These are phyloP conservation scores for Danio jaintianensis DNA, from an alignment of 2,797 vertebrate species.

Conservation along the genomic window DNA sequence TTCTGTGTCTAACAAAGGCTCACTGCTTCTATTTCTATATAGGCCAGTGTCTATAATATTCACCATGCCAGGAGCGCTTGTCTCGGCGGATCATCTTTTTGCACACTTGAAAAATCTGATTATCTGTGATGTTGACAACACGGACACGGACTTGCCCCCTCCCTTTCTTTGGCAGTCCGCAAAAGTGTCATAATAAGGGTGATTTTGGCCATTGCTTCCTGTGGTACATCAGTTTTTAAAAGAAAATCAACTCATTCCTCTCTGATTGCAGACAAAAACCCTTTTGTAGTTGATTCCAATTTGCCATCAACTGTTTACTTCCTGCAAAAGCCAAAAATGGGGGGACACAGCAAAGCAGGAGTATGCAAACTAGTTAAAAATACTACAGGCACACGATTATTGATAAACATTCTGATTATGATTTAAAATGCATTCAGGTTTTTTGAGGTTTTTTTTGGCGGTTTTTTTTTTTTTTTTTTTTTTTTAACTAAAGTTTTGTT, in stretches of 20 bases:
- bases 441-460: not conserved
- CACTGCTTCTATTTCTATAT: conserved; percentile 4
- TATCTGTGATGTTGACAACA: conserved; percentile 29
- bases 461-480: too few relatives aligned
- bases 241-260: conserved; percentile 11
- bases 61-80: not conserved
- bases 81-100: conserved; percentile 27
- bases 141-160: not conserved
- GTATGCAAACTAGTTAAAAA: not conserved
- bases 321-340: not conserved
- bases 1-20: conserved; percentile 27
- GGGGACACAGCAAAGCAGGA: not conserved
- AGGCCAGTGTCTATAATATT: conserved; percentile 20
- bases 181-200: not conserved
- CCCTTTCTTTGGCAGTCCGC: not conserved
- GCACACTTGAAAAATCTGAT: conserved; percentile 29
- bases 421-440: not conserved
- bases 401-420: not conserved
- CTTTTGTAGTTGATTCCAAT: not conserved
- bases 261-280: conserved; percentile 15
- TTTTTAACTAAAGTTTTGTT: too few relatives aligned
- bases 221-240: not conserved
- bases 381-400: not conserved
- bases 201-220: conserved; percentile 16
- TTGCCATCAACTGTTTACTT: not conserved